Base-by-base conservation (phyloP, 2,113 vertebrate genomes). In the Chlamydotis undulata region DNA sequence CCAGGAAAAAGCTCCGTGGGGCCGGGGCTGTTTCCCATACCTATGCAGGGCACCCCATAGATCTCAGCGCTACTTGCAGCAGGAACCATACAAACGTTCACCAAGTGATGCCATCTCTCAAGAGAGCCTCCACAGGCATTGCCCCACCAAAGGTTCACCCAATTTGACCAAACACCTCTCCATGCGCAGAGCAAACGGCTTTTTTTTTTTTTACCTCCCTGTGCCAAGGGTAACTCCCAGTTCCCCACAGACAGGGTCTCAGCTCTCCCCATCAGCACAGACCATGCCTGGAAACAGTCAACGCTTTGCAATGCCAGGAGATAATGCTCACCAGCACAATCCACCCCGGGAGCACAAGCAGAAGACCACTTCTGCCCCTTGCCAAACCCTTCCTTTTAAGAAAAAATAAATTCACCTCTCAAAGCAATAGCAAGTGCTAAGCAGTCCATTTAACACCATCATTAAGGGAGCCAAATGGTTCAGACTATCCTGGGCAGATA, bases 11-110 rank as follows among this genome's bases (percentile, higher is more conserved):
- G 10, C 26, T 67, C 52, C 9, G 1, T 6, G 19, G 24, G 9
- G 5, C 8, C 10, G 11, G 28, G 33, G 53, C 21, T 47, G 12
- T 21, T 69, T 24, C 18, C 55, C 16, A 12, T 8, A 7, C 26
- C n/a, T 7, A 11, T 0, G 0, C 14, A 22, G 9, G 7, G 16
- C 17, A 9, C 26, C 33, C 25, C 2, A 2, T 23, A 53, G 26
- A 57, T 9, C 17, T 19, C 25, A 65, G 47, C n/a, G 78, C 52
- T 28, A 12, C 16, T 76, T n/a, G 57, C 64, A 50, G 11, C 16
- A 29, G 29, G 28, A 87, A 28, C 53, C 31, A 8, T 5, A 7
- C 39, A 63, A 59, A 39, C 1, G 0, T 12, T 83, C 33, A 7
- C 49, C 8, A 31, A 39, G 33, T 2, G 22, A 83, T 12, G 17